phyloP scores from a whole-genome alignment of 2,888 invertebrate genomes.

The Oxytorus armatus region DNA sequence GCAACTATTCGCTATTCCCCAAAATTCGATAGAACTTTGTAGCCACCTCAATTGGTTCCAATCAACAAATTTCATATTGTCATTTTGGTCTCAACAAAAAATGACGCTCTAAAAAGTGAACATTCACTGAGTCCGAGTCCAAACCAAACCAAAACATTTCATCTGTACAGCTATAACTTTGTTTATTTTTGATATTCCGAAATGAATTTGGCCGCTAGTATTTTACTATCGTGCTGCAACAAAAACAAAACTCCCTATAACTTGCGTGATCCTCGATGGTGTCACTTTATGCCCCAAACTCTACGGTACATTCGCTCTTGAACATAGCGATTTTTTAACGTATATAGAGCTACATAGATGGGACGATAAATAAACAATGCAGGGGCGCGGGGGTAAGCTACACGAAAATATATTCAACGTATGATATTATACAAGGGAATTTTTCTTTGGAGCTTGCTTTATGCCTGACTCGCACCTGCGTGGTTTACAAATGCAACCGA shows the following conservation, averaged over 20 bases:
- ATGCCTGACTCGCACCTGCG: slow-evolving; percentile 51
- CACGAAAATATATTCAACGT: slow-evolving; percentile 44
- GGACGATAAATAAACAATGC: slow-evolving; percentile 4
- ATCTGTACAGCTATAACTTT: not conserved
- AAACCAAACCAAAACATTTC: too few relatives aligned
- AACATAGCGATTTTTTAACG: slow-evolving; percentile 16
- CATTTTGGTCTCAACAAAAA: not conserved
- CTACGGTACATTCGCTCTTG: slow-evolving; percentile 36
- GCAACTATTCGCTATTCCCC: not conserved
- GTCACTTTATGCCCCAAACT: slow-evolving; percentile 46
- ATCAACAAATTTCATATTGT: not conserved
- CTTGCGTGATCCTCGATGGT: slow-evolving; percentile 32
- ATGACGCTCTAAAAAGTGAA: not conserved
- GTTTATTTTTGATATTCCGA: not conserved
- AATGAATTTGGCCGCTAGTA: slow-evolving; percentile 1
- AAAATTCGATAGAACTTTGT: not conserved
- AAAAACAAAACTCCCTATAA: slow-evolving; percentile 21
- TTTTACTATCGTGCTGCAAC: not conserved
- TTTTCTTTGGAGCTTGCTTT: slow-evolving; percentile 12
- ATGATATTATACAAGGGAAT: slow-evolving; percentile 47
- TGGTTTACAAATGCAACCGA: slow-evolving; percentile 39
- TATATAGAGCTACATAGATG: slow-evolving; percentile 13
- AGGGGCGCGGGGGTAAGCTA: slow-evolving; percentile 2
- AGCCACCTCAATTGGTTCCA: not conserved
- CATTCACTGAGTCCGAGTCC: not conserved